These are phyloP conservation scores for Calliopsis andreniformis DNA, from an alignment of 1,140 invertebrate species.

Conservation along the genomic window DNA sequence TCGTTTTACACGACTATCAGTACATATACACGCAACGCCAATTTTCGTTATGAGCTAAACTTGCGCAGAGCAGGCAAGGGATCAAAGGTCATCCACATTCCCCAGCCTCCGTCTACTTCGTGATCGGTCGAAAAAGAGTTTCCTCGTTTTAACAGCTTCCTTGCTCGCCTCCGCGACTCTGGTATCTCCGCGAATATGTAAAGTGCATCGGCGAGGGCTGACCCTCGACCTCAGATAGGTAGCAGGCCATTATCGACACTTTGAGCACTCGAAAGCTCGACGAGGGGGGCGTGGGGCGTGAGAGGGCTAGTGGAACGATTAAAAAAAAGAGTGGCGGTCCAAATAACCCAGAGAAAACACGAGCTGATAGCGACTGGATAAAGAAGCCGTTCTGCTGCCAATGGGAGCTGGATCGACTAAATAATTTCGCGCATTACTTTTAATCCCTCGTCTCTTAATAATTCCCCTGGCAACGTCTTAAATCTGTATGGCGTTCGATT, in stretches of 20 bases:
- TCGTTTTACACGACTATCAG: no score
- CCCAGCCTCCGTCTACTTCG: no score
- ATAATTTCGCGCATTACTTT: constrained; percentile 13
- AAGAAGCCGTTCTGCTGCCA: not conserved
- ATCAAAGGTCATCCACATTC: no score
- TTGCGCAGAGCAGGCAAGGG: no score
- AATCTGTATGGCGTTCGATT: not conserved
- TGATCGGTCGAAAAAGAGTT: not conserved
- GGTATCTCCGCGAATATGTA: constrained; percentile 30
- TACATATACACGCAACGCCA: no score
- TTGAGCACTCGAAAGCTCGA: constrained; percentile 28
- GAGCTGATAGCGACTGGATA: constrained; percentile 41
- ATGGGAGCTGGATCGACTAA: not conserved
- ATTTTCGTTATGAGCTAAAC: no score
- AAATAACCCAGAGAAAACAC: constrained; percentile 45
- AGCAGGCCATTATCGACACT: constrained; percentile 54
- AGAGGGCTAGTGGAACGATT: constrained; percentile 15
- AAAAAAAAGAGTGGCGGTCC: constrained; percentile 33
- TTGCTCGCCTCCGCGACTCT: not conserved
- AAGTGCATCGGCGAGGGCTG: constrained; percentile 61
- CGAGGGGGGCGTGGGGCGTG: not conserved
- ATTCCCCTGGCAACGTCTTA: not conserved
- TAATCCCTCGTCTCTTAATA: not conserved
- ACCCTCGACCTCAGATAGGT: constrained; percentile 65
- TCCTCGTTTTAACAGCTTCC: not conserved